Base-by-base conservation (phyloP, 1,140 invertebrate genomes). In the Drosophila dunni region DNA sequence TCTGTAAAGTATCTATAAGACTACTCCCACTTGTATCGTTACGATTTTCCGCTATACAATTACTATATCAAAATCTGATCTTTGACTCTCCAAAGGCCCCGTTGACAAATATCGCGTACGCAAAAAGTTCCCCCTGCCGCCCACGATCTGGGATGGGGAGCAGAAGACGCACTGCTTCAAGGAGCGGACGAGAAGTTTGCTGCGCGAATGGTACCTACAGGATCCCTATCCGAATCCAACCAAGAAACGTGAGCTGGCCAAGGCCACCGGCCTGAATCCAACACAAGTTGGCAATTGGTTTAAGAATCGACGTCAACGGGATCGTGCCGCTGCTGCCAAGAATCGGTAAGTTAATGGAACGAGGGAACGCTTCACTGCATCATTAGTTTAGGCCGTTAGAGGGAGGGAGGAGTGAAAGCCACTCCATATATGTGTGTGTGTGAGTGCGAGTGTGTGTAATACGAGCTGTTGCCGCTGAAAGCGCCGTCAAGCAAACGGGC, bases 151-250 rank as follows among this genome's bases (percentile, higher is more conserved):
- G 99, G 99, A 99, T 93, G 99, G 99, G n/a, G 99, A 99, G 91
- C 99, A 99, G 93, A 99, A 99, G 94, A 99, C 98, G n/a, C 99
- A 99, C 93, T 99, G 99, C 93, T 99, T 99, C 93, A 99, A 99
- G 93, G 99, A 99, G 93, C 93, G 99, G 40, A 99, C 99, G 73
- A 93, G 99, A 66, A 97, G 97, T 81, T 94, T 99, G 60, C 94
- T 99, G 58, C 93, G 99, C 51, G 98, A 99, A 93, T 99, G 98
- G 98, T 99, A 99, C 93, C 95, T 99, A 4, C 98, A 99, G 93
- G 99, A 99, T 93, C 98, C 98, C 2, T 99, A 99, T 94, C 99
- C 99, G 24, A 99, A 99, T 93, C 98, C 98, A 17, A 98, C 97
- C 48, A 99, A 99, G 94, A 99, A 99, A 93, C 93, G 98, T 46